These are phyloP conservation scores for Trichechus manatus DNA, from an alignment of 2,113 vertebrate genomes.

Conservation along the genomic window DNA sequence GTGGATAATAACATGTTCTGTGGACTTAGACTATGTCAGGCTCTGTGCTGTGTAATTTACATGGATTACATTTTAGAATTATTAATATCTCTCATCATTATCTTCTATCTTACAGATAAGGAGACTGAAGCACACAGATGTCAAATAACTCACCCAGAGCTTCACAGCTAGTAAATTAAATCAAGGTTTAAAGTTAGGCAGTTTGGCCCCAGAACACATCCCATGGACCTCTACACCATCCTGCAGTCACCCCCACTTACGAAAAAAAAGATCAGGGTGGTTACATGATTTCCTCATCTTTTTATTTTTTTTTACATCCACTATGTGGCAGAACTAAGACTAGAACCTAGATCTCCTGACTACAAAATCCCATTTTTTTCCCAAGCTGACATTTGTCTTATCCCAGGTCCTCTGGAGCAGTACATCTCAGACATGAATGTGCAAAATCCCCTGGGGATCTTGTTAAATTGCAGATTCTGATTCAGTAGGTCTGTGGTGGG, in stretches of 20 bases:
- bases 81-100: neutral
- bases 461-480: constrained; percentile 31
- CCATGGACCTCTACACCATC: neutral
- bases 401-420: neutral
- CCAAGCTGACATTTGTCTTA: neutral
- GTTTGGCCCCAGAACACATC: neutral
- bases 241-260: neutral
- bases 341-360: neutral
- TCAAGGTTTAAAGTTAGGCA: neutral
- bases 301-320: neutral
- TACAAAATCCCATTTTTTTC: constrained; percentile 9
- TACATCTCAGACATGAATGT: neutral
- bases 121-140: neutral
- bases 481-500: too few species aligned
- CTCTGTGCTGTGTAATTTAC: neutral
- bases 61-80: neutral
- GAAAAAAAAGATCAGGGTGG: neutral
- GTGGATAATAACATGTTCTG: neutral
- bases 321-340: neutral
- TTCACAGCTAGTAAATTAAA: constrained; percentile 21
- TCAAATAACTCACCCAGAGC: neutral
- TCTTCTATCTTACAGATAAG: neutral
- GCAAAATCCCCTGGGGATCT: neutral
- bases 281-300: neutral
- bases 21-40: neutral